Percentiles rank a stretch among this genome's conserved stretches.
Evolutionary conservation across 35 echinoderm and acorn worm genomes (phyloP).

Genomic region (Hemicentrotus pulcherrimus): DNA sequence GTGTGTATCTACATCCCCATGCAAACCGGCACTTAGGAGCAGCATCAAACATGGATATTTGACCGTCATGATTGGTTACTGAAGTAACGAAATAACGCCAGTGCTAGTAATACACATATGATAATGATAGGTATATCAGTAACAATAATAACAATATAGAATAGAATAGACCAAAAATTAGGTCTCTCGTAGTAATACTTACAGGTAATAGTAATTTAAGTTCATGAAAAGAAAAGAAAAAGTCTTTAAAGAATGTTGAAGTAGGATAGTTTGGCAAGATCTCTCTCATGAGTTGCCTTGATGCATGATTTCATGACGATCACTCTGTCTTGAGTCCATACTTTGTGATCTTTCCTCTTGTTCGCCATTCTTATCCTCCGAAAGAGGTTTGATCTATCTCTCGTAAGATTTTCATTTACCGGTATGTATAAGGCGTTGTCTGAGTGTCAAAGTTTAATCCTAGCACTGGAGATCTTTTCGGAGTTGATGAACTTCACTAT

Average conservation of each 20-base stretch:
- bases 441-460: neutral
- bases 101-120: too few relatives aligned
- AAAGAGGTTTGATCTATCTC: neutral
- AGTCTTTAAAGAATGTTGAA: neutral
- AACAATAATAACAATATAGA: too few relatives aligned
- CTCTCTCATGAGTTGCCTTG: neutral
- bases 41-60: too few relatives aligned
- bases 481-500: neutral
- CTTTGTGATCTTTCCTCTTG: neutral
- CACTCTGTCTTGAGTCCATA: slow-evolving; percentile 1
- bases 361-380: neutral
- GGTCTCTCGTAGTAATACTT: too few relatives aligned
- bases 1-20: too few relatives aligned
- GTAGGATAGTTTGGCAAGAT: neutral
- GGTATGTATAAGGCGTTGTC: neutral
- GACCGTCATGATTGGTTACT: too few relatives aligned
- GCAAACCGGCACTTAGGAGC: too few relatives aligned
- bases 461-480: neutral
- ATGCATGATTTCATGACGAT: neutral
- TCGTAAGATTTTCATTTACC: slow-evolving; percentile 3
- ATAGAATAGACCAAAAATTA: too few relatives aligned
- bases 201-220: too few relatives aligned
- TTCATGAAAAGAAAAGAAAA: too few relatives aligned
- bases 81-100: too few relatives aligned
- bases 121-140: too few relatives aligned